Evolutionary conservation across 2,888 invertebrate genomes (phyloP).

Genomic region (Meteorus cinctellus): DNA sequence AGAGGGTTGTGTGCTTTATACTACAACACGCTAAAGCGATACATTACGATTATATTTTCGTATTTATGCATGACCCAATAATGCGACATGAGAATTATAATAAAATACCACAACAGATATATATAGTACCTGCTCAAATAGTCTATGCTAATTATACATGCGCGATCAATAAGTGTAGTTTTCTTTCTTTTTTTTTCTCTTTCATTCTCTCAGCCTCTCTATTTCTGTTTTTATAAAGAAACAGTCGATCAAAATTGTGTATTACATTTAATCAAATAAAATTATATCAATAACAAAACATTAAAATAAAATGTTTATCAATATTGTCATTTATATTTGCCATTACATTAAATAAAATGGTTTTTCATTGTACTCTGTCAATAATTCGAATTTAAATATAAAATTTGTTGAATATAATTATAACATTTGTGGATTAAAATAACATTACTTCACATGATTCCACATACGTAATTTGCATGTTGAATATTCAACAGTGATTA

Average conservation of each 20-base stretch:
- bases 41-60: neutral
- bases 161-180: neutral
- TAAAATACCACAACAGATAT: neutral
- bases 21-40: neutral
- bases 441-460: neutral
- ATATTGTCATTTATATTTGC: too few relatives aligned
- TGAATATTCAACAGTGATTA: slow-evolving; percentile 9
- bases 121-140: neutral
- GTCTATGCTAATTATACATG: neutral
- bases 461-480: neutral
- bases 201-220: neutral
- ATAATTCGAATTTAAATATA: neutral
- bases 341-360: too few relatives aligned
- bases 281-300: too few relatives aligned
- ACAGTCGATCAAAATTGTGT: neutral
- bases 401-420: neutral
- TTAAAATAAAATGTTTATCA: too few relatives aligned
- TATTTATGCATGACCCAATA: slow-evolving; percentile 6
- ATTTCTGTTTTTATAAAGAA: neutral
- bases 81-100: neutral
- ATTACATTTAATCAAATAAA: too few relatives aligned
- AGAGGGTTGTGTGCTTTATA: neutral
- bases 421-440: neutral
- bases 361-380: too few relatives aligned
- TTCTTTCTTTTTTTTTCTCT: neutral